A percentile compares a stretch with the other conserved stretches of the same genome.
Evolutionary conservation across 2,888 invertebrate species (phyloP).

Genomic region (Hemicrepidius hirtus): DNA sequence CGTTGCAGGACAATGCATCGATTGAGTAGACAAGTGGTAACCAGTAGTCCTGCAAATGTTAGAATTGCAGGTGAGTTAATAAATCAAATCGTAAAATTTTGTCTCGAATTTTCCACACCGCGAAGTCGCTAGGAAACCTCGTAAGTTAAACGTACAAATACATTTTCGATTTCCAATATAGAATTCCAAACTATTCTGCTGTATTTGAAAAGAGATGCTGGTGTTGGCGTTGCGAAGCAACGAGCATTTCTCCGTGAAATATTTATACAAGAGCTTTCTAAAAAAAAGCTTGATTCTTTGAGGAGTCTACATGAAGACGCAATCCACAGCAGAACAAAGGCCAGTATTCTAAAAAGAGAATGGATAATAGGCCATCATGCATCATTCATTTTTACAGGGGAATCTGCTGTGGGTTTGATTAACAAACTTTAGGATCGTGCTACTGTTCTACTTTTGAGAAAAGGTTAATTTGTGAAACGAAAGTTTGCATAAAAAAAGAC

Average conservation of each 20-base stretch:
- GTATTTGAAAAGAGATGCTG: neutral
- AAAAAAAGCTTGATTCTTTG: slow-evolving; percentile 35
- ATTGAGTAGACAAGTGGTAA: slow-evolving; percentile 81
- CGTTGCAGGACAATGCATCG: slow-evolving; percentile 84
- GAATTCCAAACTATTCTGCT: slow-evolving; percentile 3
- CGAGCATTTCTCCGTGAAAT: slow-evolving; percentile 32
- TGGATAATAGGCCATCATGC: slow-evolving; percentile 27
- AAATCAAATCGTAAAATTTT: neutral
- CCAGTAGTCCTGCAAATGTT: slow-evolving; percentile 81
- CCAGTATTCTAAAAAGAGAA: slow-evolving; percentile 23
- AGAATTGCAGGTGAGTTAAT: slow-evolving; percentile 78
- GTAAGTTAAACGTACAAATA: neutral
- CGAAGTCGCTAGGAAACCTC: no score
- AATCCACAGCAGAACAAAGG: slow-evolving; percentile 27
- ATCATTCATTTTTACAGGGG: slow-evolving; percentile 35
- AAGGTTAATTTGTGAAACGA: neutral
- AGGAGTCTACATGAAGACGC: slow-evolving; percentile 20
- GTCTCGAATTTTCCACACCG: neutral
- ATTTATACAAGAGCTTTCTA: slow-evolving; percentile 30
- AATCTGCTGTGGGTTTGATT: slow-evolving; percentile 14
- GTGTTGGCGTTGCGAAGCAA: slow-evolving; percentile 28
- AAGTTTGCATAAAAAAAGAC: neutral
- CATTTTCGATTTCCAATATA: slow-evolving; percentile 11
- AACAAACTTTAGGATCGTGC: slow-evolving; percentile 5
- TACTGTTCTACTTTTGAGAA: neutral